phyloP scores from a whole-genome alignment of 2,888 invertebrate species.

The Alloplasta piceator region DNA sequence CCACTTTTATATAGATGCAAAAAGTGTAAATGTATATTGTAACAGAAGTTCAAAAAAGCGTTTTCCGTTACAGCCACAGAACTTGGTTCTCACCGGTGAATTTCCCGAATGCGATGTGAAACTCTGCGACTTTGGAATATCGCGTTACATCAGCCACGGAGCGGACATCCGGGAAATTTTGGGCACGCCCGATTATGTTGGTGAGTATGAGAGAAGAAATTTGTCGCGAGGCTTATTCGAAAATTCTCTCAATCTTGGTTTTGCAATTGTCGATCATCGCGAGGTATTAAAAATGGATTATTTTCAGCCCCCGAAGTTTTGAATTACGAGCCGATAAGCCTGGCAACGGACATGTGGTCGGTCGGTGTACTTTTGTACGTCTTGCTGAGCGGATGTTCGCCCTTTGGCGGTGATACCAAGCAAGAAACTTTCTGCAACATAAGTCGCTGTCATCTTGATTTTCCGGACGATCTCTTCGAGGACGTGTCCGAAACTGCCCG shows the following conservation, averaged over 20 bases:
- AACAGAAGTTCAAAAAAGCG: too few relatives aligned
- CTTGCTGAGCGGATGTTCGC: slow-evolving; percentile 96
- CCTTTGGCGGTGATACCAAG: slow-evolving; percentile 97
- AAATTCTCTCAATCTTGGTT: too few relatives aligned
- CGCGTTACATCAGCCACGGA: slow-evolving; percentile 94
- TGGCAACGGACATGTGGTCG: slow-evolving; percentile 98
- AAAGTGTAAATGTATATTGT: too few relatives aligned
- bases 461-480: slow-evolving; percentile 96
- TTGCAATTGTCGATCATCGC: too few relatives aligned
- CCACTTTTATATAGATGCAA: slow-evolving; percentile 3
- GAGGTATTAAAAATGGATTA: neutral
- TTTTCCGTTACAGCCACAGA: slow-evolving; percentile 91
- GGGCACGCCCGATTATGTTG: slow-evolving; percentile 98
- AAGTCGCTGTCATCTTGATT: slow-evolving; percentile 96
- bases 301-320: slow-evolving; percentile 95
- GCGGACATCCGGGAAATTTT: slow-evolving; percentile 97
- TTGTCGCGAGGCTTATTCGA: too few relatives aligned
- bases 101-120: slow-evolving; percentile 91
- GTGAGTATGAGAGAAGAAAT: slow-evolving; percentile 84
- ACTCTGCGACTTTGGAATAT: slow-evolving; percentile 97
- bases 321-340: slow-evolving; percentile 96
- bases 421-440: slow-evolving; percentile 99
- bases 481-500: slow-evolving; percentile 94
- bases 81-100: slow-evolving; percentile 93
- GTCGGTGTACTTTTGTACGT: slow-evolving; percentile 98